Evolutionary conservation across 2,888 invertebrate genomes (phyloP).

Genomic region (Neoaliturus tenellus): DNA sequence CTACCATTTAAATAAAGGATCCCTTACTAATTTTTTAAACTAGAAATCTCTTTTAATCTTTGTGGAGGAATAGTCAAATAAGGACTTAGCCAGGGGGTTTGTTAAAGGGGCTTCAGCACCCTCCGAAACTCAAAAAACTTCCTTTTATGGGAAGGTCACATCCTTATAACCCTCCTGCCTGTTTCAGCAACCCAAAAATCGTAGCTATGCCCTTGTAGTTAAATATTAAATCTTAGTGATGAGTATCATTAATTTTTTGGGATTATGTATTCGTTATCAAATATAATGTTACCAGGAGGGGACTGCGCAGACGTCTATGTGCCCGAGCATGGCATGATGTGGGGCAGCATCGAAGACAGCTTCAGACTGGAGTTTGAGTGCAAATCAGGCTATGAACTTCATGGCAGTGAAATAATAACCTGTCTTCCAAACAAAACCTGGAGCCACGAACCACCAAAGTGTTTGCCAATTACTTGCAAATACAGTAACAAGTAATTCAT

Average conservation of each 20-base stretch:
- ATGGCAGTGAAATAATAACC: slow-evolving; percentile 73
- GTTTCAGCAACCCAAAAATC: not conserved
- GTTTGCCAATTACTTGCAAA: slow-evolving; percentile 71
- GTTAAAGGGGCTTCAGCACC: too few relatives aligned
- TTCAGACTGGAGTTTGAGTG: slow-evolving; percentile 75
- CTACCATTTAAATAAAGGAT: too few relatives aligned
- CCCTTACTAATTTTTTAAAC: too few relatives aligned
- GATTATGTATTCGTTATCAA: too few relatives aligned
- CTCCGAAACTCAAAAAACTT: too few relatives aligned
- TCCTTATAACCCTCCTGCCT: too few relatives aligned
- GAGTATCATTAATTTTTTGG: not conserved
- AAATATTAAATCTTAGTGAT: too few relatives aligned
- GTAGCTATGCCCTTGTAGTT: too few relatives aligned
- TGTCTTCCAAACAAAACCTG: slow-evolving; percentile 77
- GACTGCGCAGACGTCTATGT: slow-evolving; percentile 54
- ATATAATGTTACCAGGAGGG: slow-evolving; percentile 46
- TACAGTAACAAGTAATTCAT: slow-evolving; percentile 11
- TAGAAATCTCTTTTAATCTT: too few relatives aligned
- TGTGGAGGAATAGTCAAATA: too few relatives aligned
- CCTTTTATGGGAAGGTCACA: too few relatives aligned
- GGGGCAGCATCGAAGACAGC: slow-evolving; percentile 42
- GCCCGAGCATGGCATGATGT: slow-evolving; percentile 55
- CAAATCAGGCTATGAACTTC: slow-evolving; percentile 71
- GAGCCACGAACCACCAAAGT: slow-evolving; percentile 73
- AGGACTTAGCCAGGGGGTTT: too few relatives aligned